Percentiles rank a stretch among this genome's conserved stretches.
phyloP scores from a whole-genome alignment of 2,888 invertebrate genomes.

The Chorisops tibialis region DNA sequence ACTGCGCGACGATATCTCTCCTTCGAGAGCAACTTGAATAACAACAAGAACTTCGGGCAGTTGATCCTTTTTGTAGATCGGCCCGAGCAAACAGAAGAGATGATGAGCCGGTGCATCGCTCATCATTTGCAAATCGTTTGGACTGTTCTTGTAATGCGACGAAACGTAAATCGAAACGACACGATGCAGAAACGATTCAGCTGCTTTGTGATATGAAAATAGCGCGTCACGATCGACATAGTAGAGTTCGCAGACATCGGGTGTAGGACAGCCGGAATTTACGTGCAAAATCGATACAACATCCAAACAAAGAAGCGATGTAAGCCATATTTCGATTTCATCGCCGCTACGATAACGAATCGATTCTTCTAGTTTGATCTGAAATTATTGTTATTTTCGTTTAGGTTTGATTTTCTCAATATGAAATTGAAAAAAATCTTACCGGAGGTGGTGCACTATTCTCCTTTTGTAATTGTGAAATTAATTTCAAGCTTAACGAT shows the following conservation, averaged over 20 bases:
- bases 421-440: constrained; percentile 35
- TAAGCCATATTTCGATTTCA: constrained; percentile 87
- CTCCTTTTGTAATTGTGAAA: constrained; percentile 75
- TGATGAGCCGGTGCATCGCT: constrained; percentile 99
- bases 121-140: constrained; percentile 97
- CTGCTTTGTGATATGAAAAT: constrained; percentile 94
- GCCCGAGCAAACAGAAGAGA: constrained; percentile 89
- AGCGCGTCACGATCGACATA: constrained; percentile 88
- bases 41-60: constrained; percentile 94
- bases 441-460: constrained; percentile 62
- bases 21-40: constrained; percentile 78
- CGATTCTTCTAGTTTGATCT: constrained; percentile 86
- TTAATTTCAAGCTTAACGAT: constrained; percentile 89
- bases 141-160: constrained; percentile 99
- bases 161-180: constrained; percentile 92
- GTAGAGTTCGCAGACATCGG: constrained; percentile 83
- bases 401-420: not conserved
- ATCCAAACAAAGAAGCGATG: constrained; percentile 86
- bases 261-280: constrained; percentile 80
- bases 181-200: constrained; percentile 86
- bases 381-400: constrained; percentile 31
- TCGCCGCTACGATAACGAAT: constrained; percentile 90
- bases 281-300: constrained; percentile 65
- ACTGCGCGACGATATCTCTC: constrained; percentile 63
- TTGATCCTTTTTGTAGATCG: constrained; percentile 68